A percentile compares a stretch with the other conserved stretches of the same genome.
phyloP scores from a whole-genome alignment of 2,113 vertebrate species.

The Mesembrinibis cayennensis region DNA sequence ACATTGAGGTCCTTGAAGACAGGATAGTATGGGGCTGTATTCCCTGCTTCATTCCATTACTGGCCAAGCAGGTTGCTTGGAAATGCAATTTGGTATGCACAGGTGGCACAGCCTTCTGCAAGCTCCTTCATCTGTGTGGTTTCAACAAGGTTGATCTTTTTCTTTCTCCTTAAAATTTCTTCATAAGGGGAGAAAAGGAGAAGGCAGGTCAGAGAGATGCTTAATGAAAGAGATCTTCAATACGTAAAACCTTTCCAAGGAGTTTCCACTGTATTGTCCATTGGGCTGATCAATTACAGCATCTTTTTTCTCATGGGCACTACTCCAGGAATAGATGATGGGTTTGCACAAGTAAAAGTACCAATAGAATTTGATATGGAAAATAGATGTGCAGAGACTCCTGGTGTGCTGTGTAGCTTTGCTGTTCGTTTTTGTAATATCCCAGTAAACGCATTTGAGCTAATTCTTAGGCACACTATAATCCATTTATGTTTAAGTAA shows the following conservation, averaged over 20 bases:
- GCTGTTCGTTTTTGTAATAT: not conserved
- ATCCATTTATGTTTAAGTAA: not conserved
- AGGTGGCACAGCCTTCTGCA: slow-evolving; percentile 1
- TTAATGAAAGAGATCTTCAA: not conserved
- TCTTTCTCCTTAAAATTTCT: not conserved
- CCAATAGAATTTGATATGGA: not conserved
- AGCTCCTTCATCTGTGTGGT: not conserved
- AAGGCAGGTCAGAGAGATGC: not conserved
- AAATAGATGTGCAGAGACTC: not conserved
- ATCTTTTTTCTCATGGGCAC: not conserved
- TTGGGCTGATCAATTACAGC: not conserved
- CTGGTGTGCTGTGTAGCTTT: not conserved
- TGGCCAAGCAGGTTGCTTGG: not conserved
- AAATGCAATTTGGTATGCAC: not conserved
- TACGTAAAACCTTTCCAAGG: not conserved
- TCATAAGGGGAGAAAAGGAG: not conserved
- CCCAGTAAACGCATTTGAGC: not conserved
- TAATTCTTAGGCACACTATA: not conserved
- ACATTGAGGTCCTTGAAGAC: not conserved
- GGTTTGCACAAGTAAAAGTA: not conserved
- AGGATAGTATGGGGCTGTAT: not conserved
- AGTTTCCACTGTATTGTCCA: not conserved
- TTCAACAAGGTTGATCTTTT: not conserved
- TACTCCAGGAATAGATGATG: not conserved
- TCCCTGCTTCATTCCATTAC: not conserved